Evolutionary conservation across 1,140 invertebrate genomes (phyloP), one percentile per base, ranked within the genome.

Genomic region (Apocrypta bakeri): DNA sequence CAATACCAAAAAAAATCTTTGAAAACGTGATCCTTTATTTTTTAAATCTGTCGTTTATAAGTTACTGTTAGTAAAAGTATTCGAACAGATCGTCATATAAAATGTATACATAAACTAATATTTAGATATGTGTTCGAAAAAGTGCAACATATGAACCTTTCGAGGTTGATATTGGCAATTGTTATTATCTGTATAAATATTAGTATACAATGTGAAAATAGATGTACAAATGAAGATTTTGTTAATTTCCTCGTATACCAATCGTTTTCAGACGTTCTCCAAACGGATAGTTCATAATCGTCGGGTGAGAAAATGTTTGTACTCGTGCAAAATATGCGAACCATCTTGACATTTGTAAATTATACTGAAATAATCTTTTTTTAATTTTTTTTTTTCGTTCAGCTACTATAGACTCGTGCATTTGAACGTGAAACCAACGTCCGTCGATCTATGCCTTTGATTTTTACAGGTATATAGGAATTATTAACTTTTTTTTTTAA

Each of bases 111-210:
- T 27, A 63, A 27, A 24, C 69, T 74, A 79, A 79, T 83, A 31
- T 83, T 83, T 83, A 83, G 81, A 73, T 78, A 79, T 82, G 81
- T 82, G 74, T 78, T 82, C 56, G 66, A 78, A 72, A n/a, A n/a
- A 40, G 64, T 82, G 69, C 66, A 31, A 77, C 63, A n/a, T 48
- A 71, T 25, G 21, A 76, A 61, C 40, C 33, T 29, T 71, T 6
- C n/a, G 61, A 71, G 72, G 27, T 73, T 77, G n/a, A n/a, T n/a
- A 78, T 71, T 77, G 37, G 37, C 69, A 79, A 64, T 14, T 74
- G 61, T 82, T 82, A 77, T n/a, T 79, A 73, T 63, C 56, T 74
- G 31, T 83, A 82, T 82, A 78, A 81, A 82, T 82, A 76, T 71
- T 77, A 77, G 66, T 29, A 42, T 69, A 33, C 12, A 81, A 42